Percentiles rank a stretch among this genome's conserved stretches.
These are phyloP conservation scores for Elysia crispata DNA, from an alignment of 2,888 invertebrate genomes.

Conservation along the genomic window DNA sequence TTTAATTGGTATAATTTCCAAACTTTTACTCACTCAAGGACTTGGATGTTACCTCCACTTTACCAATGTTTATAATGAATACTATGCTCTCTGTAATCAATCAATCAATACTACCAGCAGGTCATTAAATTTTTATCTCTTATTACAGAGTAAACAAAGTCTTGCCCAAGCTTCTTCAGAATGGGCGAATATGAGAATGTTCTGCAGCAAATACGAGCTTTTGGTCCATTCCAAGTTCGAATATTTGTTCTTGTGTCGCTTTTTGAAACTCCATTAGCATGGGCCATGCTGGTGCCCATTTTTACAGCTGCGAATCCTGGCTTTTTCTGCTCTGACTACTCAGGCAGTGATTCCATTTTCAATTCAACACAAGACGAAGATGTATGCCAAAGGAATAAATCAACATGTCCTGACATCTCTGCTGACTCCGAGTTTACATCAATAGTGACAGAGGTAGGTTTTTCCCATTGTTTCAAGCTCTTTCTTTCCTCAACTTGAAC, in stretches of 20 bases:
- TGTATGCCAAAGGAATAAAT: slow-evolving; percentile 28
- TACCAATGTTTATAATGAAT: too few species aligned
- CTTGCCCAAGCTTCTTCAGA: slow-evolving; percentile 15
- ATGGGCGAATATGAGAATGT: slow-evolving; percentile 73
- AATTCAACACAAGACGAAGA: slow-evolving; percentile 17
- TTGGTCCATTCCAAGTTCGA: slow-evolving; percentile 73
- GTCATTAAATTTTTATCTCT: too few species aligned
- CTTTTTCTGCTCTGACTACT: slow-evolving; percentile 58
- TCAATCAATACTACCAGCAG: too few species aligned
- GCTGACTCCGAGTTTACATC: slow-evolving; percentile 65
- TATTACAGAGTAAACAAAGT: too few species aligned
- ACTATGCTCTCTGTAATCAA: too few species aligned
- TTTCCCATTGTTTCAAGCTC: not conserved
- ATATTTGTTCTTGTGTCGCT: slow-evolving; percentile 72
- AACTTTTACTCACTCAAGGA: too few species aligned
- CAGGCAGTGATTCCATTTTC: slow-evolving; percentile 43
- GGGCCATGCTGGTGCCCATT: slow-evolving; percentile 74
- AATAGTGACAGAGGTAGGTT: slow-evolving; percentile 69
- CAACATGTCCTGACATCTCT: slow-evolving; percentile 54
- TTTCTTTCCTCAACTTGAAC: too few species aligned
- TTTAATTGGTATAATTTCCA: too few species aligned
- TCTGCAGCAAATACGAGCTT: slow-evolving; percentile 66
- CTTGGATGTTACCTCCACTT: too few species aligned
- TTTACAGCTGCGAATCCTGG: slow-evolving; percentile 65
- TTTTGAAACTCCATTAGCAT: slow-evolving; percentile 74